Conservation (phyloP, 2,797 vertebrate genomes). For the Xiphorhynchus erythropygius region DNA sequence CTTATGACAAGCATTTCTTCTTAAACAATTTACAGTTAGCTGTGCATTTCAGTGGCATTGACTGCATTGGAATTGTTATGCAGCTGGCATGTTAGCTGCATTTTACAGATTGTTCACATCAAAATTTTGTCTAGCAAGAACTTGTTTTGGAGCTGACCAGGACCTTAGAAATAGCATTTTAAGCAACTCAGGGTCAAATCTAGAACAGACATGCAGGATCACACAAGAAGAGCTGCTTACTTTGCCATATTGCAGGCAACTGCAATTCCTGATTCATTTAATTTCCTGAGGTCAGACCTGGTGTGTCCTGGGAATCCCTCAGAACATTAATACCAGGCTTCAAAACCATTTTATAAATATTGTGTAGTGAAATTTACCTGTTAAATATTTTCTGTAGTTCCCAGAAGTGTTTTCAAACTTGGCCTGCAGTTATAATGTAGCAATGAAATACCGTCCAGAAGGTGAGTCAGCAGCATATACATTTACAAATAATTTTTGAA, state of each 20-base stretch:
- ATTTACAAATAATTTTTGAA: not conserved
- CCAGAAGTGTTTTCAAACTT: not conserved
- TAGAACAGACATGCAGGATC: not conserved
- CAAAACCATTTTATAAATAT: not conserved
- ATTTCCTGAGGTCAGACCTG: not conserved
- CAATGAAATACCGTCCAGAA: not conserved
- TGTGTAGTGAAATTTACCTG: not conserved
- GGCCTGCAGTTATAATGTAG: not conserved
- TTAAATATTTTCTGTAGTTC: not conserved
- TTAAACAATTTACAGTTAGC: not conserved
- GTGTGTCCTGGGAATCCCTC: not conserved
- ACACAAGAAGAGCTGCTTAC: not conserved
- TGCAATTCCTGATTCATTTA: not conserved
- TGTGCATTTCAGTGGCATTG: not conserved
- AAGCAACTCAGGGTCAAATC: not conserved
- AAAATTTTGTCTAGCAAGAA: not conserved
- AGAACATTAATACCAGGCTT: not conserved
- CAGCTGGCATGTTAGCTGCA: not conserved
- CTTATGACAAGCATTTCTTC: not conserved
- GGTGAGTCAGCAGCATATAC: not conserved
- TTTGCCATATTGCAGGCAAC: not conserved
- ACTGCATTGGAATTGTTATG: not conserved
- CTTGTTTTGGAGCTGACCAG: not conserved
- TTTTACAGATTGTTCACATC: not conserved
- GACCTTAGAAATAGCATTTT: not conserved